Evolutionary conservation across 2,888 invertebrate genomes (phyloP), one percentile per base, ranked within the genome.

Genomic region (Hypselothyrea guttata): DNA sequence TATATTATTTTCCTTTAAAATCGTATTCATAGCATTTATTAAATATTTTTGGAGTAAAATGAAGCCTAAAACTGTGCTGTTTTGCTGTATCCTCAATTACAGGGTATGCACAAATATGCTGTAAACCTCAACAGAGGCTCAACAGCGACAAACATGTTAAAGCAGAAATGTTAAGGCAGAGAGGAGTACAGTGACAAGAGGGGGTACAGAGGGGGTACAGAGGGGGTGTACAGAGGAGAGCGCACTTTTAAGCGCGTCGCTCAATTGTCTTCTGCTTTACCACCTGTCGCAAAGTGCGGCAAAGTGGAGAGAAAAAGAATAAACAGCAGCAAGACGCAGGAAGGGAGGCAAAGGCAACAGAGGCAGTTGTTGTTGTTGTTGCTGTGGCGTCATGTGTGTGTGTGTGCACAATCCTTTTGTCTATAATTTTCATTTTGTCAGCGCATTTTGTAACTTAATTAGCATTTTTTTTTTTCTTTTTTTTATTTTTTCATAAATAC

Each of bases 381-480:
- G 5, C 22, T 22, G 22, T 22, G 2, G 22, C 5, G 22, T 22
- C 34, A 28, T 48, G 47, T 54, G 42, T 31, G 35, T 35, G 42
- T 38, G 30, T 49, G 18, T 45, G 9, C 15, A 38, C 46, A 45
- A 51, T 38, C 58, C 63, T 63, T 69, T 71, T 22, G 81, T 71
- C 70, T 75, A 75, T 75, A 79, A 79, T 70, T 79, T 75, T 52
- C 52, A 79, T 73, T 79, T 79, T 70, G 67, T 63, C 76, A 57
- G 61, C 66, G 63, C 57, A 72, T 75, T 82, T 78, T 82, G 71
- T 82, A 78, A 77, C 75, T 78, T 78, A 76, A 81, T 77, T 77
- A 77, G 78, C 82, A 81, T 77, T 77, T 81, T 77, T 61, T 74
- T 63, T n/a, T n/a, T n/a, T n/a, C n/a, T n/a, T n/a, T n/a, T n/a